These are phyloP conservation scores for Eutrigla gurnardus DNA, from an alignment of 2,797 vertebrate species.

Conservation along the genomic window DNA sequence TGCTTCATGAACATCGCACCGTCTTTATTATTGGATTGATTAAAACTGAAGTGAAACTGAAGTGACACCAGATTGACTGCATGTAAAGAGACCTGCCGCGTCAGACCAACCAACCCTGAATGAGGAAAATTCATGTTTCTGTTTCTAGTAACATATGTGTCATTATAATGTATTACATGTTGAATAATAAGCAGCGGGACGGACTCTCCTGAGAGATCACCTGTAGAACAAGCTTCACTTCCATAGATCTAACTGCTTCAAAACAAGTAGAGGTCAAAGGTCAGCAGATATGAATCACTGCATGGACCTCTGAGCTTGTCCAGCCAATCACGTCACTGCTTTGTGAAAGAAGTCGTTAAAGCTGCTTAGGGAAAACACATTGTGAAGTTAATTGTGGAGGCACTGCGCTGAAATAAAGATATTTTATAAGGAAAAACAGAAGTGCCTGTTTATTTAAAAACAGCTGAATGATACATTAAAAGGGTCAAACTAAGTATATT, in stretches of 20 bases:
- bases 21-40: too few species aligned
- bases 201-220: neutral
- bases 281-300: neutral
- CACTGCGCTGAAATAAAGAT: conserved; percentile 53
- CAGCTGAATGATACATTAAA: neutral
- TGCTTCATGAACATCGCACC: too few species aligned
- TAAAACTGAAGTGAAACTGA: neutral
- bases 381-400: neutral
- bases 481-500: neutral
- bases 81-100: too few species aligned
- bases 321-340: conserved; percentile 12
- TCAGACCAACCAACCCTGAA: too few species aligned
- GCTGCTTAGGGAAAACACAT: neutral
- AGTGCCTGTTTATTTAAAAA: neutral
- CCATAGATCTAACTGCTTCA: neutral
- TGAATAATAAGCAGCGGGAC: neutral
- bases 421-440: conserved; percentile 53
- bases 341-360: conserved; percentile 1
- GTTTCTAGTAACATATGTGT: conserved; percentile 2
- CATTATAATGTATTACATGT: conserved; percentile 14
- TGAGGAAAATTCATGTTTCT: neutral
- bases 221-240: conserved; percentile 3
- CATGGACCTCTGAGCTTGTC: neutral
- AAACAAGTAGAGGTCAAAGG: conserved; percentile 32
- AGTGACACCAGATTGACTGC: neutral